A percentile compares a stretch with the other conserved stretches of the same genome.
Conservation (phyloP, 2,888 invertebrate species). For the Epirrhoe tristata region DNA sequence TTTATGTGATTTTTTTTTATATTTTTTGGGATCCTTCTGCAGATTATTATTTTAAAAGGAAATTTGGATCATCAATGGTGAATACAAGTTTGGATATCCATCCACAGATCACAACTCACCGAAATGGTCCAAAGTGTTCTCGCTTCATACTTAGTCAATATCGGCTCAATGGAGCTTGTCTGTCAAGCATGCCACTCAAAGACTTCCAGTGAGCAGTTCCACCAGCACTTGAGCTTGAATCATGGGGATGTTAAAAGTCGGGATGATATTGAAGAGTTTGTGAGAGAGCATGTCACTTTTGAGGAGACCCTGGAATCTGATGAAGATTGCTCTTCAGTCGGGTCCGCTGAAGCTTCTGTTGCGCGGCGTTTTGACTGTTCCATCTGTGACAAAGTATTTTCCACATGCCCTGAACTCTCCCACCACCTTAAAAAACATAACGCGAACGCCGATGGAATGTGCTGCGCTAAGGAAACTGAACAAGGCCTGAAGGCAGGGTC, state of each 20-base stretch:
- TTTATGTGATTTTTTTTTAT: too few species aligned
- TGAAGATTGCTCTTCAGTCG: slow-evolving; percentile 37
- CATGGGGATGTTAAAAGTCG: slow-evolving; percentile 44
- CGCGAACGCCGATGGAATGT: slow-evolving; percentile 47
- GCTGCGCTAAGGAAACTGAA: slow-evolving; percentile 15
- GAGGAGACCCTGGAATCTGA: slow-evolving; percentile 58
- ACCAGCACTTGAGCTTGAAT: slow-evolving; percentile 53
- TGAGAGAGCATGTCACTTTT: slow-evolving; percentile 65
- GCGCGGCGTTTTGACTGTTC: slow-evolving; percentile 52
- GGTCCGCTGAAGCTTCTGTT: slow-evolving; percentile 7
- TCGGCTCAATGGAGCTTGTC: slow-evolving; percentile 54
- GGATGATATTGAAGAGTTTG: slow-evolving; percentile 52
- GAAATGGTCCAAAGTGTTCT: slow-evolving; percentile 52
- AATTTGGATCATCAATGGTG: neutral
- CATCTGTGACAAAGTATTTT: slow-evolving; percentile 63
- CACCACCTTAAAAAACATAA: slow-evolving; percentile 64
- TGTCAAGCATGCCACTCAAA: slow-evolving; percentile 63
- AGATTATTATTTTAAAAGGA: neutral
- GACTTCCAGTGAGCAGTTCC: slow-evolving; percentile 49
- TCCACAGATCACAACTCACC: slow-evolving; percentile 22
- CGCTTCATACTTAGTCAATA: slow-evolving; percentile 16
- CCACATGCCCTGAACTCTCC: slow-evolving; percentile 61
- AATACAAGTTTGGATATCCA: slow-evolving; percentile 10
- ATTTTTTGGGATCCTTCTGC: neutral
- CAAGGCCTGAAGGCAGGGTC: neutral